Percentiles rank a stretch among this genome's conserved stretches.
These are phyloP conservation scores for Rhyacichthys aspro DNA, from an alignment of 2,797 vertebrate genomes.

Conservation along the genomic window DNA sequence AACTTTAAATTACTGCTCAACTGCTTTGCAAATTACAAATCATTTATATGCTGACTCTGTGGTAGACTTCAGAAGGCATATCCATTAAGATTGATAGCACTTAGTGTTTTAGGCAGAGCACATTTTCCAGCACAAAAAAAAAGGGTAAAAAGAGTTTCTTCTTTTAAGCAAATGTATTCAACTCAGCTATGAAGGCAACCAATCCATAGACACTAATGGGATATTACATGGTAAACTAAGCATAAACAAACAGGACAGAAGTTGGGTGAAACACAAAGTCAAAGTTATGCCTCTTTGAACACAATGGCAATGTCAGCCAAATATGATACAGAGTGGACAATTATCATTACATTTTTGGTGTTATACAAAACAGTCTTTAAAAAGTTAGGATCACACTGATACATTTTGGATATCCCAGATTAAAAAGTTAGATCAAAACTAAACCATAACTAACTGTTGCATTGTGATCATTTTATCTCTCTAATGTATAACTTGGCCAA, in stretches of 20 bases:
- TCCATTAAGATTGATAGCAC: slow-evolving; percentile 28
- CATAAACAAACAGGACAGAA: not conserved
- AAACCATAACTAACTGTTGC: no score
- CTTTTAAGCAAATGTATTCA: slow-evolving; percentile 23
- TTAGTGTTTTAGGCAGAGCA: not conserved
- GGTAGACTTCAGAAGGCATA: slow-evolving; percentile 24
- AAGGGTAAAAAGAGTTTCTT: slow-evolving; percentile 27
- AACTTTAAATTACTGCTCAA: slow-evolving; percentile 37
- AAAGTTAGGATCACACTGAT: no score
- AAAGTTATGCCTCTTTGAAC: no score
- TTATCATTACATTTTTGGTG: no score
- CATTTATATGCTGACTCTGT: slow-evolving; percentile 31
- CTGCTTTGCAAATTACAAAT: slow-evolving; percentile 49
- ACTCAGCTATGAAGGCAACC: slow-evolving; percentile 13
- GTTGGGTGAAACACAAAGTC: not conserved
- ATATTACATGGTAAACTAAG: slow-evolving; percentile 10
- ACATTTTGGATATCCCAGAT: no score
- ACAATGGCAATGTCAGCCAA: no score
- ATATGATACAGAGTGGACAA: no score
- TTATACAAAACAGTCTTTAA: no score
- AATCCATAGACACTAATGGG: slow-evolving; percentile 1
- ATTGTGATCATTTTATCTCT: no score
- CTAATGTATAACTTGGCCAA: no score
- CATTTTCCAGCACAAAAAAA: slow-evolving; percentile 24
- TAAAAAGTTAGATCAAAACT: no score